Evolutionary conservation across 2,797 vertebrate species (phyloP), one percentile per base, ranked within the genome.

Genomic region (Malacoctenus gilli): DNA sequence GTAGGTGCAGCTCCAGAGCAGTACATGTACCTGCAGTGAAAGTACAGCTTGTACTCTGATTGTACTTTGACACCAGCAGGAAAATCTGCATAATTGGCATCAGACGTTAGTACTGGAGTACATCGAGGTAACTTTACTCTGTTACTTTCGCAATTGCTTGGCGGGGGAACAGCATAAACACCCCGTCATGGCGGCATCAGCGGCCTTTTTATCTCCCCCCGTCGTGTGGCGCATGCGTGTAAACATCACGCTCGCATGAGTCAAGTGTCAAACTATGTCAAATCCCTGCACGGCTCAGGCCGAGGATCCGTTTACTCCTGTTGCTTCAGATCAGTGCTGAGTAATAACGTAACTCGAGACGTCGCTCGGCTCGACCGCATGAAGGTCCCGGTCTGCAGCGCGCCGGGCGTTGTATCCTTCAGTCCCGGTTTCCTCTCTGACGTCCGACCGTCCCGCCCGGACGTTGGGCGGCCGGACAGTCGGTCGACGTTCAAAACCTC

Each of bases 261-360:
- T 83, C 72, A 83, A 74, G 59, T 69, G 80, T 83, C 57, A 71
- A 80, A 77, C 66, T 78, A 71, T 83, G 71, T 73, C 39, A 72
- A 77, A 69, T 78, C 68, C 50, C 59, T 56, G 34, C 59, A 22
- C 1, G 10, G 52, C 65, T 57, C 23, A 30, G 59, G 41, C 62
- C 40, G 38, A 58, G 55, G 41, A 66, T 84, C 67, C 54, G 2
- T 66, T 83, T 86, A 80, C 75, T 54, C 41, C 18, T 53, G 35
- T 75, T 76, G 76, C 79, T 74, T 67, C 77, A 84, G 63, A 76
- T 62, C 65, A 31, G 49, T 16, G 40, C 72, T 72, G 65, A 82
- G 62, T 78, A 73, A 76, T 73, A 63, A 53, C 28, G 68, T 63
- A 82, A 82, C 69, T 16, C 50, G 32, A 84, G 59, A 77, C 1